Evolutionary conservation across 2,888 invertebrate species (phyloP), one percentile per base, ranked within the genome.

Genomic region (Gibbula magus): DNA sequence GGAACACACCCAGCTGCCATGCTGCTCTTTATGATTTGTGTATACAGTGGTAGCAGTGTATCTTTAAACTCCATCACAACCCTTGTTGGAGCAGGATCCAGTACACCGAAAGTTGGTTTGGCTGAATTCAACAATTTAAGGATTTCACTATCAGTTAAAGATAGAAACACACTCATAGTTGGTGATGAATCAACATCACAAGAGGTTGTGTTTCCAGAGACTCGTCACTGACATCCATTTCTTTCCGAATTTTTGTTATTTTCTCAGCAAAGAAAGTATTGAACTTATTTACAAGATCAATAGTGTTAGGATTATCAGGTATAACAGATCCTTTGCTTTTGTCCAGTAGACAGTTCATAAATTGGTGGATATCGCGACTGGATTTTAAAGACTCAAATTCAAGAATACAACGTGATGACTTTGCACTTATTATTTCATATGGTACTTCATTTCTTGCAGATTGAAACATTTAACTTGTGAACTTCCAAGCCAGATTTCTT

Each of bases 1-100:
- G 78, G 73, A 2, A 78, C 53, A 70, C 18, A 10, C 1, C 78
- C 78, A 2, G 61, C 10, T 2, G 18, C 18, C 32, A 78, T 20
- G 39, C 35, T 45, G 25, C 2, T 4, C 16, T 78, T 78, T 25
- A 78, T 53, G 25, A 78, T 67, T 3, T 70, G 29, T 18, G 78
- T 78, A 18, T 70, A 32, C 5, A 54, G 5, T 13, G 54, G 54
- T 2, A 54, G 54, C 5, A 56, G 56, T n/a, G n/a, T 25, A 56
- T 56, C 56, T 7, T n/a, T 13, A 25, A 56, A 56, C 56, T 56
- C 56, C 7, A 56, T 10, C 20, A 56, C 13, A 13, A 56, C 7
- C 13, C 13, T 18, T 56, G 56, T 1, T 56, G 2, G 4, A 7
- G 56, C 4, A n/a, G 56, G 56, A 56, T 56, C 56, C 56, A 56